Base-by-base conservation (phyloP, 2,888 invertebrate genomes). In the Homarus gammarus region DNA sequence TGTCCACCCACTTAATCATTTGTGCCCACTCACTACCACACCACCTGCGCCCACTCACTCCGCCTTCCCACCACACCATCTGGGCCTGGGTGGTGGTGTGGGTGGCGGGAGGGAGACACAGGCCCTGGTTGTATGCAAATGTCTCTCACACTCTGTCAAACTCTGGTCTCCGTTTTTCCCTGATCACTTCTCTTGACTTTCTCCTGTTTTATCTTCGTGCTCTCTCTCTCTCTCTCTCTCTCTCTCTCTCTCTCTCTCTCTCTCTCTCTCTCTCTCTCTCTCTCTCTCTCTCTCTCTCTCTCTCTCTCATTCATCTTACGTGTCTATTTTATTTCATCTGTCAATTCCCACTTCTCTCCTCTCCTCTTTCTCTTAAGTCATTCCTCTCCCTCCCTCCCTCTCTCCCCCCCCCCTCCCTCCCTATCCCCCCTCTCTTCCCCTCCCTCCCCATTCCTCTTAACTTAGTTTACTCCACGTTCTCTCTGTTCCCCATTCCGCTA, bases 61-160 rank as follows among this genome's bases (percentile, higher is more conserved):
- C 5, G 12, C 44, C 12, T 5, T 10, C 3, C n/a, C 27, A 64
- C 61, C 1, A 5, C 61, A 64, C 61, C 10, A 56, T 8, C 56
- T 56, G 56, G 12, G 56, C 22, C 56, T 22, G 22, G 22, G 15
- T 12, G 18, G 22, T 18, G 5, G 56, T 56, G 56, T 12, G 49
- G 49, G 49, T n/a, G 18, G 56, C 12, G 56, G 0, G 18, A 56
- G 64, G 6, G 64, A 64, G 64, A 64, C 64, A 64, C 64, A 10
- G 64, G 64, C 64, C 27, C 64, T 27, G 64, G 27, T 64, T 64
- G 64, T 64, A 64, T 64, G 64, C 27, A 64, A 64, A 64, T 64
- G n/a, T 64, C 15, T 64, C 27, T 64, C 64, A 27, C 64, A 64
- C 64, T 64, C 64, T 64, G 3, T 64, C 64, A 40, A n/a, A 1